Evolutionary conservation across 2,113 vertebrate species (phyloP).

Genomic region (Nerophis ophidion): DNA sequence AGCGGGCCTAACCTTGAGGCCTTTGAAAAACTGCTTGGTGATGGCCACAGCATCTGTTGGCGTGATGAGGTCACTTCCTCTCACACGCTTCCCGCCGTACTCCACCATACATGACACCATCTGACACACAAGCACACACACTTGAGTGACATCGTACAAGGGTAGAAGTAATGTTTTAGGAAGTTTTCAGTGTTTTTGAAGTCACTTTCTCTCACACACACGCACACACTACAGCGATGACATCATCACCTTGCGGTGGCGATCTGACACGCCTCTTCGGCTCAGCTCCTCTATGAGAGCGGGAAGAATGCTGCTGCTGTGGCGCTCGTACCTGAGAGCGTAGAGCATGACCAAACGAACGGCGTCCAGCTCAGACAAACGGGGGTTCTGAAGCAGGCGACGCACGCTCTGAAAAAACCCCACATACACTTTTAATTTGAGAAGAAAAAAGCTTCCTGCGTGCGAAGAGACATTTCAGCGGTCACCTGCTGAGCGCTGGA

Average conservation of each 20-base stretch:
- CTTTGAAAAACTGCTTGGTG: constrained; percentile 98
- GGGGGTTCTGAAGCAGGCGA: constrained; percentile 82
- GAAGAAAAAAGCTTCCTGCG: too few species aligned
- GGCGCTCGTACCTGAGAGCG: constrained; percentile 88
- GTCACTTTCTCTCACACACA: constrained; percentile 74
- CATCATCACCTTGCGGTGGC: constrained; percentile 75
- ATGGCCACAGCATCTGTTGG: constrained; percentile 91
- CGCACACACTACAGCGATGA: neutral
- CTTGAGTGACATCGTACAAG: neutral
- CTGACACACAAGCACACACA: constrained; percentile 52
- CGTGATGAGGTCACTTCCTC: constrained; percentile 90
- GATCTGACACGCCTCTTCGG: constrained; percentile 77
- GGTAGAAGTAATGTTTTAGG: too few species aligned
- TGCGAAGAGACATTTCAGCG: neutral
- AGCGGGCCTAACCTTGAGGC: constrained; percentile 77
- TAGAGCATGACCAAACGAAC: constrained; percentile 89
- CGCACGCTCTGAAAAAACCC: constrained; percentile 75
- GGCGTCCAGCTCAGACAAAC: constrained; percentile 79
- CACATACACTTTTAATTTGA: too few species aligned
- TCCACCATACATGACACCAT: constrained; percentile 85
- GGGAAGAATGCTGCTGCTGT: constrained; percentile 81
- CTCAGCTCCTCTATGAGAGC: constrained; percentile 80
- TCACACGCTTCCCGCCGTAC: constrained; percentile 86
- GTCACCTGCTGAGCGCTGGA: constrained; percentile 87
- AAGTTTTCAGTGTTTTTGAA: too few species aligned